These are phyloP conservation scores for Meloidogyne floridensis DNA, from an alignment of 1,140 invertebrate species.

Conservation along the genomic window DNA sequence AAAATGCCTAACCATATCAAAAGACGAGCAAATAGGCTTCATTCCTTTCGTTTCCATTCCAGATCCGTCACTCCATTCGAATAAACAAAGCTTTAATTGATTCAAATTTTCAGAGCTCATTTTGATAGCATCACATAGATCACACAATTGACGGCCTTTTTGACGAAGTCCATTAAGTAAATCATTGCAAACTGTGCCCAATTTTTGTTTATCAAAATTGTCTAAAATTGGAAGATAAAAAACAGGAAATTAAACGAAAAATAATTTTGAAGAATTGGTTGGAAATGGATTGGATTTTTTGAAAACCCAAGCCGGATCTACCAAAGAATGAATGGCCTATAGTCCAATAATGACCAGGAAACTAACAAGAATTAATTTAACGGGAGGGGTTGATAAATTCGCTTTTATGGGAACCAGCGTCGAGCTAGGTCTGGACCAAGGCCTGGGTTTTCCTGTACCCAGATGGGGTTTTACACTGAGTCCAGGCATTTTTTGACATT, in stretches of 20 bases:
- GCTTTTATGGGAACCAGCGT: no score
- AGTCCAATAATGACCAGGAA: no score
- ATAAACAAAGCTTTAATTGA: neutral
- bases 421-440: no score
- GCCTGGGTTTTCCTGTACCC: no score
- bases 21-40: neutral
- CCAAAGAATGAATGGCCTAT: no score
- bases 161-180: neutral
- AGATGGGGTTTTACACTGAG: no score
- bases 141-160: neutral
- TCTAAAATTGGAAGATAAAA: neutral
- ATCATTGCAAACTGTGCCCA: neutral
- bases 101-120: constrained; percentile 5
- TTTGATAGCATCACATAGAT: neutral
- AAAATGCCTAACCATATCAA: neutral
- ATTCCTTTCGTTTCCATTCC: neutral
- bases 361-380: no score
- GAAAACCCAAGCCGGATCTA: no score
- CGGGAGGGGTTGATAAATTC: no score
- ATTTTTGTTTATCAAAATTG: neutral
- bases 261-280: neutral
- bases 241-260: neutral
- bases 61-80: neutral
- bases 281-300: no score
- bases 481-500: no score